Base-by-base conservation (phyloP, 2,113 vertebrate species). In the Ursus arctos region DNA sequence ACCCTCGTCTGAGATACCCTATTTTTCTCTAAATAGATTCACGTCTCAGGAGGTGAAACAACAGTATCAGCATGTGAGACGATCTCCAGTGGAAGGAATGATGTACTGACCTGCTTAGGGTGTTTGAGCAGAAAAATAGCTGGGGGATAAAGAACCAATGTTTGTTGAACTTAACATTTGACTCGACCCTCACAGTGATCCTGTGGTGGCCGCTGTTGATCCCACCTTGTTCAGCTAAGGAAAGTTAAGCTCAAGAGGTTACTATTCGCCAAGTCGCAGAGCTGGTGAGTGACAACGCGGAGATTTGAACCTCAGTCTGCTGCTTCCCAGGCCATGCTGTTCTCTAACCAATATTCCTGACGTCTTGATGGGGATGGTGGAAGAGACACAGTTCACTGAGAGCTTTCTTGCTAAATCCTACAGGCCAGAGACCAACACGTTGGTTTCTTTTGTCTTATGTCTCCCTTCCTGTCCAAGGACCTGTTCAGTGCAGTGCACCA, bases 11-110 rank as follows among this genome's bases (percentile, higher is more conserved):
- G 51, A 69, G 51, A 12, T 53, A 57, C 14, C 26, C 51, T 65
- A 13, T 65, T 91, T 94, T 89, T 51, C 59, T 93, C 76, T 55
- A 69, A 85, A 55, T 57, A 65, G 61, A 80, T 79, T 51, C 61
- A 24, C 0, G 1, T 72, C 72, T 79, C 61, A 61, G 80, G 53
- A 74, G 86, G 43, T n/a, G 49, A 55, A 94, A 82, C 19, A 40
- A 15, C 18, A 53, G 33, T 28, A 59, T 74, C 71, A 72, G 88
- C 31, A 53, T 12, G 16, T 2, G 28, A 40, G 55, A 65, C 0
- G 1, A 47, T 74, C 33, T 53, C 33, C 12, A n/a, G 51, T 2
- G 71, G 57, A 71, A 65, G 90, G 82, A 65, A 53, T 13, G 18
- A 28, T 4, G 49, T 80, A 15, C 26, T 86, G 82, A 61, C 6